These are phyloP conservation scores for Astropecten irregularis DNA, from an alignment of 53 echinoderm and acorn worm genomes.

Conservation along the genomic window DNA sequence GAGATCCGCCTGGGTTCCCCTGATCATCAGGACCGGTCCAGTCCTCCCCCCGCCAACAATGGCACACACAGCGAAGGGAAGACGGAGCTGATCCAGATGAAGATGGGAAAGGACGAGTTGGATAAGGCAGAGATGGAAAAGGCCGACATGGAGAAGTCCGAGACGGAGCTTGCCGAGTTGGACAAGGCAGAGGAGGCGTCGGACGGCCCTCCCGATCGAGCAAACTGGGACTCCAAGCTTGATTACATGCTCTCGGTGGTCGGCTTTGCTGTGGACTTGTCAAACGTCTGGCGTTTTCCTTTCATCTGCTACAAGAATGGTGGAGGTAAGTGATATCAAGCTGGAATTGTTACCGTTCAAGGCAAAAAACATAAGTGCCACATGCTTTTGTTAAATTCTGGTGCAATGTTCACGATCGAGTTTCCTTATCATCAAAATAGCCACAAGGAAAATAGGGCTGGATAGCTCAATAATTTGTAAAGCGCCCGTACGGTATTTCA, in stretches of 20 bases:
- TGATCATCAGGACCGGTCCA: background rate
- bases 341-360: too few relatives aligned
- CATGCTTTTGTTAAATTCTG: background rate
- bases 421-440: too few relatives aligned
- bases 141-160: too few relatives aligned
- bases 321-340: conserved; percentile 62
- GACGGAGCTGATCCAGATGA: background rate
- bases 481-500: too few relatives aligned
- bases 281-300: conserved; percentile 76
- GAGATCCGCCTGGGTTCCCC: background rate
- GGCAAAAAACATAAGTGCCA: background rate
- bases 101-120: background rate
- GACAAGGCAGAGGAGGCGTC: too few relatives aligned
- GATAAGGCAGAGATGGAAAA: too few relatives aligned
- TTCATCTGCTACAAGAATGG: conserved; percentile 72
- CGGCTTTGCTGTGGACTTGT: conserved; percentile 74
- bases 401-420: background rate
- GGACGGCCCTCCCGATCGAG: conserved; percentile 23
- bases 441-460: too few relatives aligned
- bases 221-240: conserved; percentile 55
- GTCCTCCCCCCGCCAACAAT: background rate
- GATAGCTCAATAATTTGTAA: too few relatives aligned
- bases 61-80: background rate
- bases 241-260: conserved; percentile 68
- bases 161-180: too few relatives aligned